phyloP scores from a whole-genome alignment of 2,888 invertebrate species.

The Craniophora ligustri region DNA sequence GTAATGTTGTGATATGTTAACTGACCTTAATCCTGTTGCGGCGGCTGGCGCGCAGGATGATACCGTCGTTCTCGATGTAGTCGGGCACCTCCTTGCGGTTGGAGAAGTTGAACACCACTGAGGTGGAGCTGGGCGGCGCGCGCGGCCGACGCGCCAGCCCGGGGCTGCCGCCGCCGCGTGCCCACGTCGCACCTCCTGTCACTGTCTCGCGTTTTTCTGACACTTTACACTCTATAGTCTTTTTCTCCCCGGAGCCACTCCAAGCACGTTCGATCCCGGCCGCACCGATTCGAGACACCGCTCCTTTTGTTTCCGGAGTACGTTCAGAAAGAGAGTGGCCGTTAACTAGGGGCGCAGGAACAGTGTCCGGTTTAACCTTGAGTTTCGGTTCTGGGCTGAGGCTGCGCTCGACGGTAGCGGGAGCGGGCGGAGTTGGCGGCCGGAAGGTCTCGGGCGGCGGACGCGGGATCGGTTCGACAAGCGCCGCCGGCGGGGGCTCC shows the following conservation, averaged over 20 bases:
- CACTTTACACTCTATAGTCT: slow-evolving; percentile 52
- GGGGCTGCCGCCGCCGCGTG: slow-evolving; percentile 44
- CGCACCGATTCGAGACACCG: slow-evolving; percentile 66
- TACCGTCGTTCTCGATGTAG: slow-evolving; percentile 96
- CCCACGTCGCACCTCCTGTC: slow-evolving; percentile 51
- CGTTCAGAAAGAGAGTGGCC: slow-evolving; percentile 57
- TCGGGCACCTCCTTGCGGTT: slow-evolving; percentile 95
- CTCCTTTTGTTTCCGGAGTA: slow-evolving; percentile 40
- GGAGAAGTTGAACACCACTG: slow-evolving; percentile 96
- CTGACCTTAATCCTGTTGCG: slow-evolving; percentile 93
- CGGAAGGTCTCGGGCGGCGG: slow-evolving; percentile 67
- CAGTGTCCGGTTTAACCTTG: slow-evolving; percentile 17
- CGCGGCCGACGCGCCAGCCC: slow-evolving; percentile 56
- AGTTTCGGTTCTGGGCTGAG: slow-evolving; percentile 45
- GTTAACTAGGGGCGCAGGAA: slow-evolving; percentile 56
- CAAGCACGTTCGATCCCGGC: slow-evolving; percentile 78
- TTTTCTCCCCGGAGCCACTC: slow-evolving; percentile 68
- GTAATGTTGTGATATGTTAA: slow-evolving; percentile 6
- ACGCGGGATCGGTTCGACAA: slow-evolving; percentile 79
- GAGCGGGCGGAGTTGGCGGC: slow-evolving; percentile 43
- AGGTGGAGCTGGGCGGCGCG: slow-evolving; percentile 87
- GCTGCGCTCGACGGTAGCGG: slow-evolving; percentile 44
- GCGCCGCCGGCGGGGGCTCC: slow-evolving; percentile 74
- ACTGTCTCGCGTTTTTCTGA: slow-evolving; percentile 47
- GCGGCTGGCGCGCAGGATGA: slow-evolving; percentile 90